Conservation (phyloP, 2,888 invertebrate genomes). For the Byasa hedistus region DNA sequence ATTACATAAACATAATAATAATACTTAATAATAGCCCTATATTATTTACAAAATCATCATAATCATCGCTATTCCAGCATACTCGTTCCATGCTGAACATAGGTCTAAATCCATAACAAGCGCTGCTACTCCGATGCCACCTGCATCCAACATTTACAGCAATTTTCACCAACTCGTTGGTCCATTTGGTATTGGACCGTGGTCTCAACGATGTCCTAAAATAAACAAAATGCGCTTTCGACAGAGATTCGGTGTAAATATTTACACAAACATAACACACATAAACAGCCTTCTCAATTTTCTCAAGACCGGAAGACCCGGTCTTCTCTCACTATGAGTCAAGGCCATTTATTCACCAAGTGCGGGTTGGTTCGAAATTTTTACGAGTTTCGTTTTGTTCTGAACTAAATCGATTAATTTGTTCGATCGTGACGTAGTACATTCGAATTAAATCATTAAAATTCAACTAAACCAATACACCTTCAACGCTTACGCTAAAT, state of each 20-base stretch:
- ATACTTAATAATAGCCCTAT: constrained; percentile 24
- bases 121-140: too few relatives aligned
- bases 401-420: constrained; percentile 35
- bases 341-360: too few relatives aligned
- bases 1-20: constrained; percentile 16
- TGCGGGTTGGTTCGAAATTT: too few relatives aligned
- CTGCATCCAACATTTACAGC: too few relatives aligned
- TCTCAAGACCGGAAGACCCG: too few relatives aligned
- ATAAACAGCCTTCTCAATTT: too few relatives aligned
- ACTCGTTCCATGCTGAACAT: too few relatives aligned
- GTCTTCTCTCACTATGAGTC: too few relatives aligned
- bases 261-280: neutral
- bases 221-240: constrained; percentile 14
- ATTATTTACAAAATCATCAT: constrained; percentile 26
- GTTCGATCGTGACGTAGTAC: constrained; percentile 63
- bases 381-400: constrained; percentile 24
- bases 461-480: constrained; percentile 70
- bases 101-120: too few relatives aligned
- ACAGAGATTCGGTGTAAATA: constrained; percentile 27
- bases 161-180: too few relatives aligned
- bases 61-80: neutral
- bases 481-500: constrained; percentile 77
- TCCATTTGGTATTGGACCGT: too few relatives aligned
- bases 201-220: too few relatives aligned
- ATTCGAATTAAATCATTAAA: constrained; percentile 61